phyloP scores from a whole-genome alignment of 2,888 invertebrate species.

The Ephialtes manifestator region DNA sequence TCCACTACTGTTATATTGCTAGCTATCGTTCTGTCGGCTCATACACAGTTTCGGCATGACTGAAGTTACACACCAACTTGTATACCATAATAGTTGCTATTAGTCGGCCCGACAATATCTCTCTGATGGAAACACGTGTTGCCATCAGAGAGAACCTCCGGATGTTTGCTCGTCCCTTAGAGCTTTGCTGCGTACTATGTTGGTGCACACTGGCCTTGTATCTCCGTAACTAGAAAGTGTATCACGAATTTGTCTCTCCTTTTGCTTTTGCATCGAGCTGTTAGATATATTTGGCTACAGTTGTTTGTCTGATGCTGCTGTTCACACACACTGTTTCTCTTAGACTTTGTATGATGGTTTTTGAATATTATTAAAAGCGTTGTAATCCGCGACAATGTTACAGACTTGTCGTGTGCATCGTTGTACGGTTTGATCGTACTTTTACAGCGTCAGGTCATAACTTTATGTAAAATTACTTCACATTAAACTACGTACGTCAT shows the following conservation, averaged over 20 bases:
- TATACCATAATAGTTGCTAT: slow-evolving; percentile 47
- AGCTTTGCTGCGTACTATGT: slow-evolving; percentile 1
- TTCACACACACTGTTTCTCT: not conserved
- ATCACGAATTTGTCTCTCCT: slow-evolving; percentile 32
- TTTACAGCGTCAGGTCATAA: not conserved
- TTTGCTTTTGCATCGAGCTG: not conserved
- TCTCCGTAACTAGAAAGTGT: slow-evolving; percentile 37
- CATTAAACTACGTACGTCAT: not conserved
- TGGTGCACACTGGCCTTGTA: slow-evolving; percentile 6
- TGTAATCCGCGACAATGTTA: not conserved
- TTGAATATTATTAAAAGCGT: not conserved
- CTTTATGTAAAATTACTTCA: not conserved
- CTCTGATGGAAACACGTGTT: slow-evolving; percentile 34
- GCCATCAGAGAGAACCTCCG: slow-evolving; percentile 57
- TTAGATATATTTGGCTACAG: slow-evolving; percentile 5
- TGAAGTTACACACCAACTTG: slow-evolving; percentile 28
- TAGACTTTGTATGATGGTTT: not conserved
- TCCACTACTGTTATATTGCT: not conserved
- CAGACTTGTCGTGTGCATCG: not conserved
- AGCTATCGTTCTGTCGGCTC: slow-evolving; percentile 12
- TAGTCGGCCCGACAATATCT: slow-evolving; percentile 59
- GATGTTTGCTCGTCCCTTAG: slow-evolving; percentile 39
- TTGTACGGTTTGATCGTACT: not conserved
- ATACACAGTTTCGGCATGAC: slow-evolving; percentile 14
- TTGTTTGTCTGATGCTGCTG: not conserved